phyloP scores from a whole-genome alignment of 2,888 invertebrate genomes.

The Cantharis flavilabris region DNA sequence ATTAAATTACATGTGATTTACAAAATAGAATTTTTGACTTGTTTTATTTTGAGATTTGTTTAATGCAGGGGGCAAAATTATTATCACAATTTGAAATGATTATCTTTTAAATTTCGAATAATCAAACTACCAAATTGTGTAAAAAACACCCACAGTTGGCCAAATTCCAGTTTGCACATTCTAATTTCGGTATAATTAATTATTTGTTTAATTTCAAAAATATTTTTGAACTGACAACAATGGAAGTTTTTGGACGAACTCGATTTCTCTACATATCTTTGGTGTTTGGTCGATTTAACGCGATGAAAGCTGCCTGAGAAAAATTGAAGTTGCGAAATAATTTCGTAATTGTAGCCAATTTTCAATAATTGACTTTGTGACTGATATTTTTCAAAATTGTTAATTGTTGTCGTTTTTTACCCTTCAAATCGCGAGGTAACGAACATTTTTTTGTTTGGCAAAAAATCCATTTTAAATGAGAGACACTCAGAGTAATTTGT shows the following conservation, averaged over 20 bases:
- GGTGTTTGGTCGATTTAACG: neutral
- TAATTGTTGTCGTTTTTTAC: neutral
- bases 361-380: neutral
- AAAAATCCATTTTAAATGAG: neutral
- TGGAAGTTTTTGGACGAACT: neutral
- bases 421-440: neutral
- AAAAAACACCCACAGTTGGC: constrained; percentile 12
- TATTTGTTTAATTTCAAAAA: neutral
- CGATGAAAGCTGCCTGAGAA: neutral
- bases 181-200: constrained; percentile 6
- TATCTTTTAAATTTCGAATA: neutral
- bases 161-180: constrained; percentile 11
- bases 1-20: neutral
- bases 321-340: neutral
- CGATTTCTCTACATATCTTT: neutral
- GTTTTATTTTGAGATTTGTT: neutral
- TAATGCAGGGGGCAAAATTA: neutral
- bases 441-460: neutral
- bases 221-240: neutral
- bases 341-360: neutral
- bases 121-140: neutral
- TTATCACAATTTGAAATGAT: neutral
- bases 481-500: neutral
- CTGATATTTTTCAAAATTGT: neutral
- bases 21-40: neutral